Percentiles rank a stretch among this genome's conserved stretches.
Evolutionary conservation across 2,797 vertebrate genomes (phyloP).

Genomic region (Gambelia wislizenii): DNA sequence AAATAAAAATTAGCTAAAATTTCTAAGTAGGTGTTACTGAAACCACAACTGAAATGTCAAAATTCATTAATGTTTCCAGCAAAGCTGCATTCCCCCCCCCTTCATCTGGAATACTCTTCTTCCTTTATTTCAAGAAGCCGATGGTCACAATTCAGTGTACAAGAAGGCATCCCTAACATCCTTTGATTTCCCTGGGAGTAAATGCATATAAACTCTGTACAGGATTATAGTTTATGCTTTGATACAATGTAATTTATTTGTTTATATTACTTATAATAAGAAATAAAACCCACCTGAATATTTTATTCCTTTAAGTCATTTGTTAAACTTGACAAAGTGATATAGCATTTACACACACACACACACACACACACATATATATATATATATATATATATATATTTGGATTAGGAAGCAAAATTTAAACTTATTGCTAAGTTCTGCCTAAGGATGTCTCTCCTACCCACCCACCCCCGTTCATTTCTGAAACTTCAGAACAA

Average conservation of each 20-base stretch:
- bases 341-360: not conserved
- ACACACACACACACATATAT: too few species aligned
- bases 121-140: not conserved
- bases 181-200: not conserved
- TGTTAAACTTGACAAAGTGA: not conserved
- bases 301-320: not conserved
- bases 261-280: not conserved
- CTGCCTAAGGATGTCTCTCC: not conserved
- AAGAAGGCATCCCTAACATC: not conserved
- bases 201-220: not conserved
- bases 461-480: too few species aligned
- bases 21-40: not conserved
- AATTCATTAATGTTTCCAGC: not conserved
- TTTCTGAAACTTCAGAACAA: not conserved
- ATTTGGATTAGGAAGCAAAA: not conserved
- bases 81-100: not conserved
- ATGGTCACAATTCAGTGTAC: not conserved
- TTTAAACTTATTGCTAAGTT: slow-evolving; percentile 6
- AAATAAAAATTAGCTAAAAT: not conserved
- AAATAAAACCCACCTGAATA: not conserved
- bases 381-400: too few species aligned
- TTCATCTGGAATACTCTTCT: not conserved
- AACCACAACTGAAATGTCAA: not conserved
- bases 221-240: not conserved
- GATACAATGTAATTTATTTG: not conserved